Evolutionary conservation across 2,888 invertebrate species (phyloP).

Genomic region (Masnerella sp.): DNA sequence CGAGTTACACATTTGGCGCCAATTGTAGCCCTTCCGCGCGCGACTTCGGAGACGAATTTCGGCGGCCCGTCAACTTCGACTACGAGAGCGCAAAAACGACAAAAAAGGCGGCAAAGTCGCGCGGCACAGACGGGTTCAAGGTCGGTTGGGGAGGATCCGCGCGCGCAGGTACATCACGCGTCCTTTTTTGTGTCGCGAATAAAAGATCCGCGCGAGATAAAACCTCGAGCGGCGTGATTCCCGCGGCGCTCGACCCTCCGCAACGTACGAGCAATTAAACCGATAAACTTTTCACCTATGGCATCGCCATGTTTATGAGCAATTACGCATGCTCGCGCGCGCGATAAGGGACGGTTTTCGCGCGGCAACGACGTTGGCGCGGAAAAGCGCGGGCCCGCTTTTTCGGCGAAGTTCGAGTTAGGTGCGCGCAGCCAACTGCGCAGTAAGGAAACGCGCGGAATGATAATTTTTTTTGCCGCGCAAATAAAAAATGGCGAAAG

Average conservation of each 20-base stretch:
- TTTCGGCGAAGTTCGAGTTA: no score
- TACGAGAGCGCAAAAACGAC: neutral
- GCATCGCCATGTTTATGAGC: conserved; percentile 55
- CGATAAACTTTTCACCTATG: conserved; percentile 61
- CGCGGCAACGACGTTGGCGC: no score
- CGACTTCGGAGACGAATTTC: no score
- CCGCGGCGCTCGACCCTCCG: conserved; percentile 47
- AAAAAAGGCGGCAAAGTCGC: neutral
- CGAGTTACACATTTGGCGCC: no score
- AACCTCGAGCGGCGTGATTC: conserved; percentile 37
- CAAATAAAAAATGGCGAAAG: conserved; percentile 54
- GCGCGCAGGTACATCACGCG: conserved; percentile 48
- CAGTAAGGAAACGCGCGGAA: conserved; percentile 53
- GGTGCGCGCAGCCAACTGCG: conserved; percentile 30
- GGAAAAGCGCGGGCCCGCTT: no score
- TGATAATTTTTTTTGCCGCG: conserved; percentile 32
- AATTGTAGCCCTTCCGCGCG: no score
- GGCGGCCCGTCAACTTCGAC: neutral
- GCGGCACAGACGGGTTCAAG: conserved; percentile 37
- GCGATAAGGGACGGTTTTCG: conserved; percentile 48
- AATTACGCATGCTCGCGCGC: conserved; percentile 41
- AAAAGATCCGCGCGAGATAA: conserved; percentile 55
- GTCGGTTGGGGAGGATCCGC: conserved; percentile 35
- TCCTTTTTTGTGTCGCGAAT: conserved; percentile 49
- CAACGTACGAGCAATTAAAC: conserved; percentile 58